phyloP scores from a whole-genome alignment of 1,140 invertebrate species.

The Matsumurasca onukii region DNA sequence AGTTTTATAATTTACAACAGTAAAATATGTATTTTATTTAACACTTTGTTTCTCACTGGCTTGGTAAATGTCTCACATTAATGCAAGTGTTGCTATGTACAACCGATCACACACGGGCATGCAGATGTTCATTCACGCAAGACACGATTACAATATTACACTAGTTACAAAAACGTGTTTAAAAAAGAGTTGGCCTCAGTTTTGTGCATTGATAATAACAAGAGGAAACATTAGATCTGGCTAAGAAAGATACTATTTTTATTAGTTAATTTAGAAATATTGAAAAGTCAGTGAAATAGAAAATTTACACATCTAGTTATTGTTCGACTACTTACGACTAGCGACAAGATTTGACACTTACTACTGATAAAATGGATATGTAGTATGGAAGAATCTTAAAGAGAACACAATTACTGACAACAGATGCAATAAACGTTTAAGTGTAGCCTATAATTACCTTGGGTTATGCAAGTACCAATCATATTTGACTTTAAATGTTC shows the following conservation, averaged over 20 bases:
- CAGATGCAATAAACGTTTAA: not conserved
- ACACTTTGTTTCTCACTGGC: constrained; percentile 2
- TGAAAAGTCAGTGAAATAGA: not conserved
- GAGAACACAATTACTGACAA: not conserved
- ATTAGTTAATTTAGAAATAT: constrained; percentile 6
- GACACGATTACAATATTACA: too few species aligned
- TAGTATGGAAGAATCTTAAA: not conserved
- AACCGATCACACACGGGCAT: not conserved
- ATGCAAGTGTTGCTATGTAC: too few species aligned
- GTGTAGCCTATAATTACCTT: not conserved
- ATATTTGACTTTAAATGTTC: not conserved
- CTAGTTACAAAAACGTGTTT: constrained; percentile 23
- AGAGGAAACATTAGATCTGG: not conserved
- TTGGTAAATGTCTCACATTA: not conserved
- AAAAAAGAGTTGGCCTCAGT: constrained; percentile 7
- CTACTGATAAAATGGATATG: not conserved
- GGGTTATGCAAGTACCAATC: not conserved
- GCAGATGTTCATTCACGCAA: not conserved
- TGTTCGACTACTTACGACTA: constrained; percentile 19
- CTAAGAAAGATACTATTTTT: not conserved
- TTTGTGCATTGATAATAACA: not conserved
- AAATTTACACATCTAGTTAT: constrained; percentile 14
- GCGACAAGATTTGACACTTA: not conserved
- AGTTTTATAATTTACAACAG: constrained; percentile 20
- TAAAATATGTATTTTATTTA: constrained; percentile 24